Evolutionary conservation across 1,140 invertebrate genomes (phyloP).

Genomic region (Ooceraea biroi): DNA sequence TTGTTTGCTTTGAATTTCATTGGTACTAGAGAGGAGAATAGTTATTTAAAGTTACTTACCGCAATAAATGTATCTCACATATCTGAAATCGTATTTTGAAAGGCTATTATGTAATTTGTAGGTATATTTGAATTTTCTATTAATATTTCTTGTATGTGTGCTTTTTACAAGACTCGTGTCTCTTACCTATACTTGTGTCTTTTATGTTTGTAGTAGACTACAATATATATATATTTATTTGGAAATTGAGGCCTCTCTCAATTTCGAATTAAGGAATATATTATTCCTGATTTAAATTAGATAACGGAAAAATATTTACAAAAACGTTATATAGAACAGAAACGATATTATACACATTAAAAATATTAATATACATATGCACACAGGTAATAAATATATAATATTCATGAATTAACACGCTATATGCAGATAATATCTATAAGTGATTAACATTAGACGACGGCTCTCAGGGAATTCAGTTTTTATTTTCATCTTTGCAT

Average conservation of each 20-base stretch:
- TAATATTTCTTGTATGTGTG: neutral
- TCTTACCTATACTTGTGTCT: no score
- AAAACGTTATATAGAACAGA: neutral
- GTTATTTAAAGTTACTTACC: neutral
- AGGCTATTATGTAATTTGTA: neutral
- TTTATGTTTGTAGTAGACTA: no score
- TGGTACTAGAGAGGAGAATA: neutral
- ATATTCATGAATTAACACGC: no score
- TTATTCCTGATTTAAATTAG: neutral
- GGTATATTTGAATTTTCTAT: neutral
- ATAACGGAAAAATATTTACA: neutral
- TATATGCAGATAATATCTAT: neutral
- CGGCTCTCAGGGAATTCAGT: slow-evolving; percentile 36
- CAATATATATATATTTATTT: neutral
- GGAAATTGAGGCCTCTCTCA: neutral
- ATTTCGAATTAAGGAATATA: neutral
- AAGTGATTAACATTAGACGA: slow-evolving; percentile 19
- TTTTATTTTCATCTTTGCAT: slow-evolving; percentile 53
- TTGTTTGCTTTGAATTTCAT: no score
- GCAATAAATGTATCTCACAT: no score
- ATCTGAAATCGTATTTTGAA: no score
- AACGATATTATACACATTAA: no score
- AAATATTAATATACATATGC: no score
- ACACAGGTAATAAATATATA: neutral
- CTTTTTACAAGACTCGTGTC: no score